Evolutionary conservation across 2,888 invertebrate species (phyloP).

Genomic region (Nomada hirtipes): DNA sequence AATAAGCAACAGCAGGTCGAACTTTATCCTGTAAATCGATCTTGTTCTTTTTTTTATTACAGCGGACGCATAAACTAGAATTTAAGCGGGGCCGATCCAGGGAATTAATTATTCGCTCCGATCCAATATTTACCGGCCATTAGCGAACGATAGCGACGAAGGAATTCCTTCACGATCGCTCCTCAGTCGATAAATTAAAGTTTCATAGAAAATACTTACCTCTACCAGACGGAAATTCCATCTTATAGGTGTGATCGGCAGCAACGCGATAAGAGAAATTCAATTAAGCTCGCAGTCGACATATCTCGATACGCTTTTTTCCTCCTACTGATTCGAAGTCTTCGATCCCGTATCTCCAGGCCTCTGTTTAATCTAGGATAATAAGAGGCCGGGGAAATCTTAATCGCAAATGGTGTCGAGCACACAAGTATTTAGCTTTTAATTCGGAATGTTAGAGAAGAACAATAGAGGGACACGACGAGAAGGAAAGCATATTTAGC

Average conservation of each 20-base stretch:
- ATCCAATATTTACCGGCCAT: conserved; percentile 44
- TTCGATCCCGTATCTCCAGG: conserved; percentile 24
- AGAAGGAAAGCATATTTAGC: neutral
- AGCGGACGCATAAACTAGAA: conserved; percentile 19
- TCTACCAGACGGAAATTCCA: conserved; percentile 20
- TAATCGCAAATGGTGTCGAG: conserved; percentile 45
- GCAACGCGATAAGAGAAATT: conserved; percentile 47
- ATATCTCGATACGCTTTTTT: conserved; percentile 46
- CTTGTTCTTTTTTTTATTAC: neutral
- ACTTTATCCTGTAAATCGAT: neutral
- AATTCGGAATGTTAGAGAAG: conserved; percentile 19
- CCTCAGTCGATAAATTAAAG: conserved; percentile 43
- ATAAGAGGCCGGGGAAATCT: conserved; percentile 54
- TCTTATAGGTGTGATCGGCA: conserved; percentile 31
- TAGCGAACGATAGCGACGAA: conserved; percentile 22
- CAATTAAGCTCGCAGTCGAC: conserved; percentile 54
- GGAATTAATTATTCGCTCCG: conserved; percentile 41
- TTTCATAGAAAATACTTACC: conserved; percentile 49
- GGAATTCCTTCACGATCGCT: conserved; percentile 14
- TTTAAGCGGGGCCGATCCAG: conserved; percentile 8
- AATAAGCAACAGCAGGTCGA: neutral
- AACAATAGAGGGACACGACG: neutral
- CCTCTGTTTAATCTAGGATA: conserved; percentile 62
- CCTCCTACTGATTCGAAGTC: conserved; percentile 16
- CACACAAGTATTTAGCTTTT: conserved; percentile 39